Evolutionary conservation across 1,140 invertebrate species (phyloP), one percentile per base, ranked within the genome.

Genomic region (Zaprionus africanus): DNA sequence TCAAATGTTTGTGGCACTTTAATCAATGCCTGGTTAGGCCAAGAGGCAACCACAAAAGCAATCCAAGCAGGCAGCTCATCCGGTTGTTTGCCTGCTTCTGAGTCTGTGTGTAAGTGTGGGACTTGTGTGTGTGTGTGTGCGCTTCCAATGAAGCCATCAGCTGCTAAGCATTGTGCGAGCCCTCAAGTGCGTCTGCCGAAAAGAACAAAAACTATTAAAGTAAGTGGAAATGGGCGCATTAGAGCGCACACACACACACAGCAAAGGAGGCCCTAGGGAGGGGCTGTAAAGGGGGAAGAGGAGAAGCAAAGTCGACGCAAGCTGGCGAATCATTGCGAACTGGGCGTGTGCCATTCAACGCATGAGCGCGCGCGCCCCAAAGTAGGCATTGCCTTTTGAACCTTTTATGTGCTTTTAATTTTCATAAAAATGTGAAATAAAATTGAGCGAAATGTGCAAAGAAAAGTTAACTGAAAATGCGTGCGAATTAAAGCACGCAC

Each of bases 191-290:
- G 54, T 46, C 41, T 46, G 76, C 34, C 76, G 34, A 73, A 85
- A 85, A 69, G 69, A 81, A 72, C 57, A 88, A 71, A 78, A 72
- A 85, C 85, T 88, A 88, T 90, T 85, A 85, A 90, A 82, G 79
- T 85, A 88, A 90, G 86, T 88, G 85, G 81, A 88, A 90, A 82
- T 88, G 81, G 85, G 88, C 85, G 85, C 79, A 90, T 81, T 79
- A 88, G 62, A 66, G 76, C 85, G 79, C 76, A 66, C 75, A 81
- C 84, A 69, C 73, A 74, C 59, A 54, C 66, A 67, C 78, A 58
- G 53, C 64, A 43, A 56, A 57, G 38, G 26, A 41, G 17, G 34
- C 59, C 7, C 61, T 11, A 51, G 59, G 28, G 43, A 12, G 26
- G 26, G 28, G 0, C 9, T 34, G 31, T 34, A 19, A 0, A 22